Evolutionary conservation across 1,140 invertebrate genomes (phyloP), one percentile per base, ranked within the genome.

Genomic region (Pollicipes pollicipes): DNA sequence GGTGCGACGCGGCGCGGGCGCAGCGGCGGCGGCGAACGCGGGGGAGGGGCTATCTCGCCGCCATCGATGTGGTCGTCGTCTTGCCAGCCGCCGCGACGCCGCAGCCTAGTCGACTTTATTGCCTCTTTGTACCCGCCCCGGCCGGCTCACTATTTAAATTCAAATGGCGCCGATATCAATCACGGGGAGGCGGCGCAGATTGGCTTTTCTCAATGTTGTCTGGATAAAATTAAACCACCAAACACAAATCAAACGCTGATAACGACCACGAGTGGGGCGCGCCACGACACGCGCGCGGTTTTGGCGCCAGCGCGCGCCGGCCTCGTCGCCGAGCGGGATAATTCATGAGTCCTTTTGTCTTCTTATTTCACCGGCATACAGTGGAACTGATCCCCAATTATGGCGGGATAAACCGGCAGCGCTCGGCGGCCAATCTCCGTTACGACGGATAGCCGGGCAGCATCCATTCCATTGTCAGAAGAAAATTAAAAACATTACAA

Each of bases 321-420:
- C 45, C 24, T 58, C 45, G 45, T 58, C 45, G 45, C 45, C n/a
- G n/a, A n/a, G 6, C 45, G 45, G 45, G 45, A 58, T 58, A 58
- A 58, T 58, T 58, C 45, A 58, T 58, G 45, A 58, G 45, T 58
- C 45, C 45, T 58, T n/a, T 58, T 58, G 45, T 58, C 45, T 58
- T 58, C 45, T 58, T 58, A 58, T 58, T 58, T 58, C 45, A 21
- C 45, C 45, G 45, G 45, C 45, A 58, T 58, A 58, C 10, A 58
- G 45, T 58, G 21, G 45, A 58, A 58, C 45, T 58, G 45, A 58
- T 58, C 45, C 45, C 45, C 45, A 58, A 58, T 58, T 58, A 58
- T 58, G 45, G 45, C 24, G 45, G 45, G 45, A 58, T 58, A 58
- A 58, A 58, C 45, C 45, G 45, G 45, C 2, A 21, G 2, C 45